Evolutionary conservation across 53 echinoderm and acorn worm species (phyloP), one percentile per base, ranked within the genome.

Genomic region (Luidia sarsii): DNA sequence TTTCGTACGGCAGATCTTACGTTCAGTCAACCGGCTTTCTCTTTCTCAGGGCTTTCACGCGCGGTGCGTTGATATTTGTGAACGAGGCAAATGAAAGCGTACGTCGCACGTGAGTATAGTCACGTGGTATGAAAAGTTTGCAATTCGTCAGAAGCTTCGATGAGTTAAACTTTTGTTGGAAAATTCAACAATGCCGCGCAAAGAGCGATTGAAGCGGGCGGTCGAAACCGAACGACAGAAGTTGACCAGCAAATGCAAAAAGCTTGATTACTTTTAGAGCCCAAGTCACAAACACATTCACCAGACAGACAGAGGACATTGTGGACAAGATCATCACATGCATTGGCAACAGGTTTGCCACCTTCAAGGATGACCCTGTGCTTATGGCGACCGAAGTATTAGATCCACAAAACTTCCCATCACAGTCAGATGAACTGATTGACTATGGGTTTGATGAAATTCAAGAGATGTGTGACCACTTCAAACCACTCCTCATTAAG

Each of bases 201-300:
- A 57, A 57, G 59, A 57, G 25, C 59, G 59, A 21, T 57, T 24
- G 1, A 57, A 57, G 59, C 59, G 59, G 59, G 3, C 32, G 32
- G 63, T 21, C 18, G 11, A 63, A 34, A 33, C 16, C 34, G 36
- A 63, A 63, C 36, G 30, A 7, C 7, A 63, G 20, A 31, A 33
- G 33, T 63, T 1, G 11, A 34, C 63, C 34, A 33, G 2, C 63
- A 63, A 57, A 3, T 57, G 59, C 59, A 57, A 57, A 11, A 57
- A 57, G 7, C 4, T 2, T n/a, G 59, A 57, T 33, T 6, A 32
- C 63, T 33, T 63, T 46, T 46, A 14, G 8, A 46, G 46, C 46
- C 46, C 46, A 46, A 14, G 46, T 14, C 46, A 46, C 46, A 46
- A 14, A 46, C 46, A 8, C 46, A 46, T 46, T 46, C 46, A 46